These are phyloP conservation scores for Octopus sinensis DNA, from an alignment of 1,140 invertebrate species.

Conservation along the genomic window DNA sequence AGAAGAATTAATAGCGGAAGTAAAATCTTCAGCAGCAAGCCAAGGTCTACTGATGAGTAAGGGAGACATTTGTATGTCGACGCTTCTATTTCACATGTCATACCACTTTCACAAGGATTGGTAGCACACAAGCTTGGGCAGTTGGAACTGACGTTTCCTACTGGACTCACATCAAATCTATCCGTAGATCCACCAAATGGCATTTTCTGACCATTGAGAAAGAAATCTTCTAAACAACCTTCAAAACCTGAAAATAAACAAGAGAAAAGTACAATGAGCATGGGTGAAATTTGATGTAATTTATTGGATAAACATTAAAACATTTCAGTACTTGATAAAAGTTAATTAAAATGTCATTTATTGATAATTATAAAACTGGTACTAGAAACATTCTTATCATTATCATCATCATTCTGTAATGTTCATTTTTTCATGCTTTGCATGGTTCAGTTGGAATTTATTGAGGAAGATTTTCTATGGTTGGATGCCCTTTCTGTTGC, in stretches of 20 bases:
- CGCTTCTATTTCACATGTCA: conserved; percentile 29
- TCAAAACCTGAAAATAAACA: conserved; percentile 66
- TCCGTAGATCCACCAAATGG: conserved; percentile 75
- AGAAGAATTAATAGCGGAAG: conserved; percentile 41
- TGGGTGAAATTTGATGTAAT: no score
- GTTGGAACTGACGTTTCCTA: conserved; percentile 29
- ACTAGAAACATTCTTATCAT: neutral
- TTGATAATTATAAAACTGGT: neutral
- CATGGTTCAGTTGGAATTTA: neutral
- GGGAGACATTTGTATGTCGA: conserved; percentile 56
- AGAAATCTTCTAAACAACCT: conserved; percentile 86
- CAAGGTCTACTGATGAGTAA: no score
- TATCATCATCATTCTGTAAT: neutral
- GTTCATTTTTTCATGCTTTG: neutral
- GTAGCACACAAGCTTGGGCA: conserved; percentile 39
- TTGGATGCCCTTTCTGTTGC: no score
- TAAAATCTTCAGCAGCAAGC: conserved; percentile 46
- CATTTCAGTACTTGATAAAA: neutral
- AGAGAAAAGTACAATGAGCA: neutral
- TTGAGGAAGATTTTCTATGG: no score
- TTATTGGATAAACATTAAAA: neutral
- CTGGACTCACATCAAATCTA: conserved; percentile 34
- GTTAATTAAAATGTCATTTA: neutral
- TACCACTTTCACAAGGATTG: conserved; percentile 29
- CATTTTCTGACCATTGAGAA: conserved; percentile 82